Evolutionary conservation across 2,888 invertebrate species (phyloP), one percentile per base, ranked within the genome.

Genomic region (Rhogogaster chlorosoma): DNA sequence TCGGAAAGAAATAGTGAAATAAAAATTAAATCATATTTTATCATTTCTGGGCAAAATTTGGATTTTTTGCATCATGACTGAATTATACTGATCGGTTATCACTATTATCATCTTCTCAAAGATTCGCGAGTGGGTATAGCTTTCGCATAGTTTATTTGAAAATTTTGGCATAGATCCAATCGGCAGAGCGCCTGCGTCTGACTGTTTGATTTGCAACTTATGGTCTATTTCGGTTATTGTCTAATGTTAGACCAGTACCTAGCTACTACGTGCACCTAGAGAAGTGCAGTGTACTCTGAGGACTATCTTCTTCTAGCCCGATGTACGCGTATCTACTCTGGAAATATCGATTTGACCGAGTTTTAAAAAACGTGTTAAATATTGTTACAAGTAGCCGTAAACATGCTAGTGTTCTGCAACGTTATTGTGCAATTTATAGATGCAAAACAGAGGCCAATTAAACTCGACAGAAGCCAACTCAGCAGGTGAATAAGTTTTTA

Each of bases 171-270:
- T 9, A 9, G 29, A 29, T 64, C 83, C 83, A 83, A 83, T 83
- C 26, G 67, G 4, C 67, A 67, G 83, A 83, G 83, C 64, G 83
- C 70, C 67, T 67, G 67, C 38, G 83, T 67, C 83, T 45, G 42
- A 18, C 87, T 87, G 87, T 85, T 86, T 88, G 88, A 90, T 91
- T 91, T 89, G 88, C 89, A 88, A 91, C 91, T 91, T 91, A 92
- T 91, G 88, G 87, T 90, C 90, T 91, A 92, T 91, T 92, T 92
- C 89, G 89, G 91, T 88, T 88, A 90, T 90, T 89, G 90, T 89
- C 92, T 92, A 92, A 92, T 92, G 90, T 91, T 92, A 92, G 92
- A 89, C 85, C 45, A 70, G 70, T 73, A 85, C 77, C 42, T 22
- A 67, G 26, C 32, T 78, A 45, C 75, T n/a, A 29, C 36, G 61